A percentile compares a stretch with the other conserved stretches of the same genome.
Conservation (phyloP, 2,888 invertebrate genomes). For the Agrotis clavis region DNA sequence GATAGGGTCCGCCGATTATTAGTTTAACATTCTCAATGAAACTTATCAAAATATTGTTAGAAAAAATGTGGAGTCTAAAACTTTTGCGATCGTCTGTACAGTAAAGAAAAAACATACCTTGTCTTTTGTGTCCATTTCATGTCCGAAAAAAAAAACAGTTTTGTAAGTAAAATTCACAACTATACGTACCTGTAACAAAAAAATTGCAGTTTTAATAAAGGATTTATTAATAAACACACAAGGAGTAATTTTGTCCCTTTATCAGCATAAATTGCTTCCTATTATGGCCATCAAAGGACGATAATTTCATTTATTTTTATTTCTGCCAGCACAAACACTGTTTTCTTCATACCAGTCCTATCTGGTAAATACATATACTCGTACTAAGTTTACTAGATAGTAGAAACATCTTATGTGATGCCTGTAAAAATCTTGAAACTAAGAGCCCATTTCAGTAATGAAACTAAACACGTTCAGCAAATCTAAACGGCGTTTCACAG, state of each 20-base stretch:
- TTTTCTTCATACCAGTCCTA: no score
- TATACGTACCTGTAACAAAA: slow-evolving; percentile 69
- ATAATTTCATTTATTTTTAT: slow-evolving; percentile 3
- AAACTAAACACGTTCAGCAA: neutral
- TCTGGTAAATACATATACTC: slow-evolving; percentile 2
- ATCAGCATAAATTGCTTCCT: neutral
- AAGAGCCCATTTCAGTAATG: neutral
- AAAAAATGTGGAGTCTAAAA: slow-evolving; percentile 11
- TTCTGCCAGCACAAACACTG: neutral
- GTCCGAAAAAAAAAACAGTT: slow-evolving; percentile 40
- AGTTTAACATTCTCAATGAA: neutral
- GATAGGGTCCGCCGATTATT: no score
- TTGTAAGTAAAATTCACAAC: slow-evolving; percentile 41
- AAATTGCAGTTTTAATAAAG: slow-evolving; percentile 4
- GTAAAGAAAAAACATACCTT: slow-evolving; percentile 67
- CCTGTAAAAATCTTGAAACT: neutral
- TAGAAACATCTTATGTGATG: no score
- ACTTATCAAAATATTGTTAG: neutral
- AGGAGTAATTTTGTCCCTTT: neutral
- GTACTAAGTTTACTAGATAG: no score
- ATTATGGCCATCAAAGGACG: neutral
- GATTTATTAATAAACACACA: neutral
- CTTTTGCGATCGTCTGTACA: slow-evolving; percentile 65
- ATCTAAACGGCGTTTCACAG: neutral
- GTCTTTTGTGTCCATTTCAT: slow-evolving; percentile 32